phyloP scores from a whole-genome alignment of 1,140 invertebrate species.

The Heliconius hermathena region DNA sequence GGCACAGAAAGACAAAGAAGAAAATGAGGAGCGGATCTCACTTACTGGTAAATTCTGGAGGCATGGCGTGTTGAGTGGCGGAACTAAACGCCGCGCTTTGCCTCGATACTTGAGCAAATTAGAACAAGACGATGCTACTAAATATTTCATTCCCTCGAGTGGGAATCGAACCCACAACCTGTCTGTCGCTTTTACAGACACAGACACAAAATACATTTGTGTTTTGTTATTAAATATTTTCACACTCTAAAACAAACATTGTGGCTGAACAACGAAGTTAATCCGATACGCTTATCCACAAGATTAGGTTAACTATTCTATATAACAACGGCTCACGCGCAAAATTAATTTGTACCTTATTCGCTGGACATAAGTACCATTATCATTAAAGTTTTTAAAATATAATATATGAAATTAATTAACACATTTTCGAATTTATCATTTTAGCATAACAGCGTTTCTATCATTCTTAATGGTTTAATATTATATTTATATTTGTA shows the following conservation, averaged over 20 bases:
- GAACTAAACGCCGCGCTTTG: too few relatives aligned
- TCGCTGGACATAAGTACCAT: neutral
- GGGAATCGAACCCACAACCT: too few relatives aligned
- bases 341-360: neutral
- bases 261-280: slow-evolving; percentile 8
- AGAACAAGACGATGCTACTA: too few relatives aligned
- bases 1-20: neutral
- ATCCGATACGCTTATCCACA: slow-evolving; percentile 5
- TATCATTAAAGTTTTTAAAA: neutral
- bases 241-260: neutral
- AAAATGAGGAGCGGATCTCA: too few relatives aligned
- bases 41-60: too few relatives aligned
- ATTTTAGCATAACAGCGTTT: too few relatives aligned
- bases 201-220: neutral
- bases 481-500: neutral
- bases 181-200: too few relatives aligned
- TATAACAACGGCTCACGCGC: neutral
- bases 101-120: too few relatives aligned
- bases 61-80: too few relatives aligned
- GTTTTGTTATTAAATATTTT: neutral
- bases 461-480: too few relatives aligned
- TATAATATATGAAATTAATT: neutral
- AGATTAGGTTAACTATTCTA: slow-evolving; percentile 10
- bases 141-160: too few relatives aligned
- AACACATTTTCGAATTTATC: too few relatives aligned